Conservation (phyloP, 92 coral and sea anemone genomes). For the Zoanthus gigantus region DNA sequence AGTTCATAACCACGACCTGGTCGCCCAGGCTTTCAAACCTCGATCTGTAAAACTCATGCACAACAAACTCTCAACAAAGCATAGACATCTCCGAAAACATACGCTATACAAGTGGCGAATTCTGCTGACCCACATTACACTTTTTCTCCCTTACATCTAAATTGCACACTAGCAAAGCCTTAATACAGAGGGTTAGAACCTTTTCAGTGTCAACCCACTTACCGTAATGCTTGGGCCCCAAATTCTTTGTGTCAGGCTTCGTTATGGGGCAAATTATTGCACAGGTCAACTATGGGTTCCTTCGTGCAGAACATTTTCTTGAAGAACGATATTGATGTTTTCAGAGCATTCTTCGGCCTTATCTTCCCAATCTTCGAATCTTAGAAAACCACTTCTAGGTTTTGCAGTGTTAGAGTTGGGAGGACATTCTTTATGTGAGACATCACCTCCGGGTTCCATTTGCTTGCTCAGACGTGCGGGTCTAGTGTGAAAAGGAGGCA, state of each 20-base stretch:
- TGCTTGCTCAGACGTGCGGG: slow-evolving; percentile 26
- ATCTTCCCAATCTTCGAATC: slow-evolving; percentile 12
- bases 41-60: background rate
- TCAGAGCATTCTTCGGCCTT: slow-evolving; percentile 8
- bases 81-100: background rate
- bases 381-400: background rate
- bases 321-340: slow-evolving; percentile 16
- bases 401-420: background rate
- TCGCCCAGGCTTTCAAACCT: too few species aligned
- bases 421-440: slow-evolving; percentile 1
- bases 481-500: slow-evolving; percentile 34
- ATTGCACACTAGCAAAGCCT: background rate
- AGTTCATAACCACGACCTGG: background rate
- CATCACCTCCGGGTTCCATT: slow-evolving; percentile 22
- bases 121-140: background rate
- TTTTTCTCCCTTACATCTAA: background rate
- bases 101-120: background rate
- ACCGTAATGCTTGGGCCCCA: too few species aligned
- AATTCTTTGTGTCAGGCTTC: too few species aligned
- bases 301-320: slow-evolving; percentile 14
- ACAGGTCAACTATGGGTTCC: too few species aligned
- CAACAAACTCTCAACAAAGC: background rate
- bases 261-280: too few species aligned
- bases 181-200: too few species aligned
- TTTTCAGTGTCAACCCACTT: too few species aligned